phyloP scores from a whole-genome alignment of 2,113 vertebrate genomes.

The Corythornis cristatus region DNA sequence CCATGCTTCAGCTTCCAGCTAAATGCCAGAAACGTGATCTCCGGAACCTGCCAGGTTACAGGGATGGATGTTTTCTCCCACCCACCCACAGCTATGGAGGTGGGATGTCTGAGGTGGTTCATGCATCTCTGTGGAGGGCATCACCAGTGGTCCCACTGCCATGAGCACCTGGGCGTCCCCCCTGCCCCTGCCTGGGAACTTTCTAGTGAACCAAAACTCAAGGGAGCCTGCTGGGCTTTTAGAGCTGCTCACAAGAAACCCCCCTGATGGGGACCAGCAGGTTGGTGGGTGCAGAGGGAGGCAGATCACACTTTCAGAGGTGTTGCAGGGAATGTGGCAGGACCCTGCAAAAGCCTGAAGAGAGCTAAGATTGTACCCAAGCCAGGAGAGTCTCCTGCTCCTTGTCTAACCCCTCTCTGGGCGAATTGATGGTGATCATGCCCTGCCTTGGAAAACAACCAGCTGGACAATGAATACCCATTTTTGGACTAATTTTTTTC shows the following conservation, averaged over 20 bases:
- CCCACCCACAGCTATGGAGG: rapidly evolving
- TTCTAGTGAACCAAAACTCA: neutral
- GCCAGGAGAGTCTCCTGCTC: neutral
- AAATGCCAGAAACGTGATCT: constrained; percentile 48
- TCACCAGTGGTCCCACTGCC: neutral
- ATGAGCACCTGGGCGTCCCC: too few relatives aligned
- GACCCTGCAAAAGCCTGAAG: neutral
- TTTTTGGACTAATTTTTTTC: neutral
- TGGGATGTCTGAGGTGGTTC: neutral
- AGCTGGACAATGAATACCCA: too few relatives aligned
- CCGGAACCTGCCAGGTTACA: neutral
- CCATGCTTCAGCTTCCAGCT: constrained; percentile 29
- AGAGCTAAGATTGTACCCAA: neutral
- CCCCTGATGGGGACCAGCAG: neutral
- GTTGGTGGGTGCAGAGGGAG: too few relatives aligned
- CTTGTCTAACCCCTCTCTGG: neutral
- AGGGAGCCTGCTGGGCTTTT: rapidly evolving
- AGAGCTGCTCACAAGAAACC: neutral
- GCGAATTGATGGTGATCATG: neutral
- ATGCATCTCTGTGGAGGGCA: rapidly evolving
- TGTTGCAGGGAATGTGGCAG: rapidly evolving
- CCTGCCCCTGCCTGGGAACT: neutral
- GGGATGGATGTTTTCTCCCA: neutral
- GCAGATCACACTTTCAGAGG: neutral
- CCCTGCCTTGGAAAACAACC: neutral